Evolutionary conservation across 2,797 vertebrate species (phyloP).

Genomic region (Melanotaenia maccullochi): DNA sequence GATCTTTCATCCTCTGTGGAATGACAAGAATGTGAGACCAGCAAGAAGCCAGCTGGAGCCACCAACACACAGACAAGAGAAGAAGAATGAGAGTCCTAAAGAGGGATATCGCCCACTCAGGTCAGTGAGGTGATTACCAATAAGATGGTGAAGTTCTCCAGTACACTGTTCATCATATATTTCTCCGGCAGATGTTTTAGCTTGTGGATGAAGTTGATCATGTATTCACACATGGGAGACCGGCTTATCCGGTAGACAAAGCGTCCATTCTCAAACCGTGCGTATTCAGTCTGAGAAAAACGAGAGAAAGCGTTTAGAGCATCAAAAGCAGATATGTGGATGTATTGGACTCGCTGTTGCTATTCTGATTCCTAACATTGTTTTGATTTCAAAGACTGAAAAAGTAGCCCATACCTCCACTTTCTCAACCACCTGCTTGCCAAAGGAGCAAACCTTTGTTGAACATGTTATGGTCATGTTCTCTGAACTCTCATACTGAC

Average conservation of each 20-base stretch:
- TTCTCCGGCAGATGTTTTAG: conserved; percentile 99
- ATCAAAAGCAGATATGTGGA: neutral
- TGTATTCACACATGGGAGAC: conserved; percentile 99
- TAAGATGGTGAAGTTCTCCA: conserved; percentile 99
- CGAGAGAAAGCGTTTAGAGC: neutral
- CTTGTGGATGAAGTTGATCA: conserved; percentile 99
- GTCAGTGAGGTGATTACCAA: conserved; percentile 85
- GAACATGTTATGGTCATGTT: conserved; percentile 99
- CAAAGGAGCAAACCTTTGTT: conserved; percentile 99
- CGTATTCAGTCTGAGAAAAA: conserved; percentile 91
- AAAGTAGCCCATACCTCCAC: conserved; percentile 89
- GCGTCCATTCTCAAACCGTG: conserved; percentile 96
- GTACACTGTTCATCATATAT: conserved; percentile 99
- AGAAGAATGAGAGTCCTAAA: conserved; percentile 41
- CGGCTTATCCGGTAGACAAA: conserved; percentile 98
- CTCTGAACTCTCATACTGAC: conserved; percentile 98
- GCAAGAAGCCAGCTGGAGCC: conserved; percentile 47
- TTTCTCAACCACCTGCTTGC: conserved; percentile 99
- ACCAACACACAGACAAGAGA: conserved; percentile 44
- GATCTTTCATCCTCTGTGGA: conserved; percentile 72
- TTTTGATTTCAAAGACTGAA: neutral
- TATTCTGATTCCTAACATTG: neutral
- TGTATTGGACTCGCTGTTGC: neutral
- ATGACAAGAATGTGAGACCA: conserved; percentile 77
- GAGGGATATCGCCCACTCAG: conserved; percentile 38